Base-by-base conservation (phyloP, 2,113 vertebrate genomes). In the Phrynosoma blainvillii region DNA sequence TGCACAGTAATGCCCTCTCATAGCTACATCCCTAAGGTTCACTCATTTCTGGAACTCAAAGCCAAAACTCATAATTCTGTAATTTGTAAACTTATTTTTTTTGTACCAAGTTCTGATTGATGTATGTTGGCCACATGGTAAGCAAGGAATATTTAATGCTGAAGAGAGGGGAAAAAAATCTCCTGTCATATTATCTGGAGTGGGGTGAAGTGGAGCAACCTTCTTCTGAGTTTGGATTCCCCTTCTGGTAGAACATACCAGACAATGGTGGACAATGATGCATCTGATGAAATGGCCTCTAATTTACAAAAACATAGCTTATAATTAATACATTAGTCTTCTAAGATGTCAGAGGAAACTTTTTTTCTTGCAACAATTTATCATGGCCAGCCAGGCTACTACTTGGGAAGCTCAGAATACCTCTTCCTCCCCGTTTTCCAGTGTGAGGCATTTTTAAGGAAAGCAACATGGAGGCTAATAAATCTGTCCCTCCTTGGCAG, bases 401-500 rank as follows among this genome's bases (percentile, higher is more conserved):
- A 47, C 32, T 65, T 16, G 76, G 56, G 25, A 75, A 81, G 30
- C 74, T 62, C 13, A 21, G 54, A 75, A 70, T 42, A 65, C 65
- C 25, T 74, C 16, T 27, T 1, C 76, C 59, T 16, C 89, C 75
- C 90, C 7, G 14, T 23, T 90, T 79, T 70, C 52, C 47, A 66
- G 21, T 18, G 8, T 16, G n/a, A 36, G 30, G 21, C 40, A 27
- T 30, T 84, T 62, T 76, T 40, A 27, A 59, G n/a, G 47, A 59
- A 62, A 32, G n/a, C 13, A 18, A 75, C 32, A 65, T 76, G 74
- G 59, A 88, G 47, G 27, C 80, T 1, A 0, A 27, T 84, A 87
- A 87, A 80, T 71, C 77, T 84, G 59, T 23, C 85, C 36, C 65
- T 84, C 40, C 56, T 47, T 87, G 86, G 85, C 40, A 78, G 42